phyloP scores from a whole-genome alignment of 2,797 vertebrate genomes.

The Pipistrellus pipistrellus region DNA sequence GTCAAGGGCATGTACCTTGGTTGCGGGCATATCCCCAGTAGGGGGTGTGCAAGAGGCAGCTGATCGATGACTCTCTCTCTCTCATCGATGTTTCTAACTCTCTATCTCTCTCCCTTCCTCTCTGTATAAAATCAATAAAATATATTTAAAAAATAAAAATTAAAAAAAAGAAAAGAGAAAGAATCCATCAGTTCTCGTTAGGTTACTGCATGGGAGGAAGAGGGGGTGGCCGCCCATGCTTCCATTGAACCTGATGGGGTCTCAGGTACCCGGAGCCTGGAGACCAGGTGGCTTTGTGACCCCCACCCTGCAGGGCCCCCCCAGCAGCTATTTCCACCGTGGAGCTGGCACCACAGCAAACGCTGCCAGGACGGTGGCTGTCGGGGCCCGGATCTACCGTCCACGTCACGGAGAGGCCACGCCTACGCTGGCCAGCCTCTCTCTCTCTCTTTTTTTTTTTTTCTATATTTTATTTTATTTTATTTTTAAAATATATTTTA shows the following conservation, averaged over 20 bases:
- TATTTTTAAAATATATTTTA: too few species aligned
- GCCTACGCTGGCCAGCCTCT: neutral
- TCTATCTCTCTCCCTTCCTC: too few species aligned
- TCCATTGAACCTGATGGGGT: neutral
- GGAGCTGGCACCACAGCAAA: fast-evolving
- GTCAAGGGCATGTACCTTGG: too few species aligned
- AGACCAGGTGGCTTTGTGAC: neutral
- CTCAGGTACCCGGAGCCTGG: neutral
- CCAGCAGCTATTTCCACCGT: fast-evolving
- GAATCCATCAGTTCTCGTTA: neutral
- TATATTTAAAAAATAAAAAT: too few species aligned
- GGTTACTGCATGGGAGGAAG: constrained; percentile 12
- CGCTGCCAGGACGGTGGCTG: neutral
- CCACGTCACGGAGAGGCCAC: neutral
- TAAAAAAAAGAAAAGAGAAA: too few species aligned
- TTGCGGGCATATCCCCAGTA: too few species aligned
- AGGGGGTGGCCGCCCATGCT: constrained; percentile 36
- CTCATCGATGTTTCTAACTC: too few species aligned
- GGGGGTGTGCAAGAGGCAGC: too few species aligned
- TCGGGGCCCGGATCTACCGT: neutral
- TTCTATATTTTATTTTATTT: neutral
- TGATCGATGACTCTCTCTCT: too few species aligned
- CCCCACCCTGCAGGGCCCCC: neutral
- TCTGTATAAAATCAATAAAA: too few species aligned
- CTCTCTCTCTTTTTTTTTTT: too few species aligned